A percentile compares a stretch with the other conserved stretches of the same genome.
These are phyloP conservation scores for Agonopterix arenella DNA, from an alignment of 2,888 invertebrate genomes.

Conservation along the genomic window DNA sequence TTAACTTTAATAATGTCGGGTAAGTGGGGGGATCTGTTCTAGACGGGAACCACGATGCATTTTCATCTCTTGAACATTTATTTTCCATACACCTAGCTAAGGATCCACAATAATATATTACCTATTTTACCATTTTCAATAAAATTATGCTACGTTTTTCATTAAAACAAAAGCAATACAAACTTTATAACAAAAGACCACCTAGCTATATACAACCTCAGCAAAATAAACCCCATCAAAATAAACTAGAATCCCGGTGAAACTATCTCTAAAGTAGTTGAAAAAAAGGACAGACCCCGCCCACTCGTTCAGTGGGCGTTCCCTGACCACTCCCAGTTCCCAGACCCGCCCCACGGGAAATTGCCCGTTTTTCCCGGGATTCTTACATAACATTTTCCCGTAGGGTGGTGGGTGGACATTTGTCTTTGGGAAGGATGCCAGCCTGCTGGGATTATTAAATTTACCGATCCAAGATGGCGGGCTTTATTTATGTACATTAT, in stretches of 20 bases:
- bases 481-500: conserved; percentile 20
- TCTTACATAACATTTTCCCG: conserved; percentile 42
- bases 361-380: conserved; percentile 23
- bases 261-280: conserved; percentile 1
- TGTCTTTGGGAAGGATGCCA: conserved; percentile 35
- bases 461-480: conserved; percentile 49
- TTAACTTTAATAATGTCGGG: too few relatives aligned
- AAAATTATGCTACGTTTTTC: too few relatives aligned
- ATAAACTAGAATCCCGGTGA: not conserved
- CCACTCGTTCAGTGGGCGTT: conserved; percentile 14
- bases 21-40: too few relatives aligned
- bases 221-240: not conserved
- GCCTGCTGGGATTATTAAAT: conserved; percentile 60
- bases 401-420: conserved; percentile 55
- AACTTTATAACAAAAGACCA: not conserved
- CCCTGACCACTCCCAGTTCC: conserved; percentile 14
- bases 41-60: too few relatives aligned
- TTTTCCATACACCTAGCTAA: too few relatives aligned
- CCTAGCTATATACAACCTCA: not conserved
- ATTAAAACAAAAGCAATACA: not conserved
- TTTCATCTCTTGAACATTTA: too few relatives aligned
- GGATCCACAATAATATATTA: too few relatives aligned
- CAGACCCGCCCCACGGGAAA: conserved; percentile 7
- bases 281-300: conserved; percentile 11
- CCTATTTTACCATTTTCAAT: too few relatives aligned